Percentiles rank a stretch among this genome's conserved stretches.
phyloP scores from a whole-genome alignment of 2,797 vertebrate species.

The Myotis vivesi region DNA sequence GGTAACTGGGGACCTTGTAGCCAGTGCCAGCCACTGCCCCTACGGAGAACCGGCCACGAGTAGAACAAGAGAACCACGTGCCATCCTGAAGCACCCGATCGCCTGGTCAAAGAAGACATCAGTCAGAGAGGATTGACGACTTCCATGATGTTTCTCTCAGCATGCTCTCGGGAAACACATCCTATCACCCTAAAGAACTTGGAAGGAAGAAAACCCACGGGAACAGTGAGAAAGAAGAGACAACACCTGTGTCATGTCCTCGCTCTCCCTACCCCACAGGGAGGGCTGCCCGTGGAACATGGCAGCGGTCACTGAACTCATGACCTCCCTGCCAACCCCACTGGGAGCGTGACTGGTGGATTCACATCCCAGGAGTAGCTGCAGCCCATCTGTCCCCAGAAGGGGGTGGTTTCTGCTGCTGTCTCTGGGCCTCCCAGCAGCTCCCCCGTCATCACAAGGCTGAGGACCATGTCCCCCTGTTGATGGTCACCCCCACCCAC shows the following conservation, averaged over 20 bases:
- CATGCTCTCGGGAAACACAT: neutral
- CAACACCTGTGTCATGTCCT: rapidly evolving
- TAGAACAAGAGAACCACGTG: rapidly evolving
- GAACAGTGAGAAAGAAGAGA: rapidly evolving
- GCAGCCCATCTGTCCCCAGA: neutral
- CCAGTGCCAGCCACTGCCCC: rapidly evolving
- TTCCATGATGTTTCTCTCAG: neutral
- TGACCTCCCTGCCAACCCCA: neutral
- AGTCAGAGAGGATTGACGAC: rapidly evolving
- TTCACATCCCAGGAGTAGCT: neutral
- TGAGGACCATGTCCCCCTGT: neutral
- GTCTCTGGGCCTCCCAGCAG: neutral
- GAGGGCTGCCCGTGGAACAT: neutral
- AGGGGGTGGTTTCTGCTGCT: neutral
- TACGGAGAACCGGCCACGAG: neutral
- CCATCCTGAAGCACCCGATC: too few species aligned
- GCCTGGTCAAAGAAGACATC: neutral
- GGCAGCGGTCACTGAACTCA: rapidly evolving
- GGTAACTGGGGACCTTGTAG: neutral
- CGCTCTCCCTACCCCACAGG: too few species aligned
- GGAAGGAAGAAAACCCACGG: neutral
- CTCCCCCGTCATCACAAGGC: neutral
- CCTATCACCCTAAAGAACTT: neutral
- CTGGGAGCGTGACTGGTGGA: rapidly evolving
- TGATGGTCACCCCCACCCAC: neutral